Evolutionary conservation across 2,113 vertebrate species (phyloP).

Genomic region (Psammodynastes pulverulentus): DNA sequence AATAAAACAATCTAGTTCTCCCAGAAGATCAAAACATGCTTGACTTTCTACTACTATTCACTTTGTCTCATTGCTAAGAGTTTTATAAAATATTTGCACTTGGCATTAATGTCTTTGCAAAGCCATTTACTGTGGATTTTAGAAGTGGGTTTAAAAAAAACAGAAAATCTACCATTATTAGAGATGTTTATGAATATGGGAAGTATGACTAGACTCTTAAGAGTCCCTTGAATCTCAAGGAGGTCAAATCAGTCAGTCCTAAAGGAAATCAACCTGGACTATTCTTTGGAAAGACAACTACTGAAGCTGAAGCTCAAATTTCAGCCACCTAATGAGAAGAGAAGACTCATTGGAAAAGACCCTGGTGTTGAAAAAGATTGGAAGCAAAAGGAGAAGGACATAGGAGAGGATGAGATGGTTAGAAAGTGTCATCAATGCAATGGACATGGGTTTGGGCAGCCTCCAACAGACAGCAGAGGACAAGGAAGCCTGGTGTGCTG

Average conservation of each 20-base stretch:
- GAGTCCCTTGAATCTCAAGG: background rate
- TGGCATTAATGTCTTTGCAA: background rate
- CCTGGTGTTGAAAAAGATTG: background rate
- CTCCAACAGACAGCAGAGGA: background rate
- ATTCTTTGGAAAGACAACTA: background rate
- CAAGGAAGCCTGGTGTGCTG: background rate
- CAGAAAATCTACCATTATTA: background rate
- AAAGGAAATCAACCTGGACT: background rate
- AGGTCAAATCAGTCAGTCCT: background rate
- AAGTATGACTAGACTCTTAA: background rate
- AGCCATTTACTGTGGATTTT: background rate
- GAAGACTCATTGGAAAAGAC: background rate
- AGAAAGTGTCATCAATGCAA: background rate
- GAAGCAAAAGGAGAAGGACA: background rate
- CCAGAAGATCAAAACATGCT: background rate
- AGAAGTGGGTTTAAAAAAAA: background rate
- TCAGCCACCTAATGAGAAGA: background rate
- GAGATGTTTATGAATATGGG: background rate
- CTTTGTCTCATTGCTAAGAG: background rate
- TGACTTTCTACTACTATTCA: background rate
- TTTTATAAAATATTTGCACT: conserved; percentile 4
- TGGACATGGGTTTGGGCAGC: background rate
- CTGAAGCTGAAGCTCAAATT: background rate
- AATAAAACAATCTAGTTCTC: background rate
- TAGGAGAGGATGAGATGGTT: background rate